These are phyloP conservation scores for Enteromius fasciolatus DNA, from an alignment of 2,797 vertebrate genomes.

Conservation along the genomic window DNA sequence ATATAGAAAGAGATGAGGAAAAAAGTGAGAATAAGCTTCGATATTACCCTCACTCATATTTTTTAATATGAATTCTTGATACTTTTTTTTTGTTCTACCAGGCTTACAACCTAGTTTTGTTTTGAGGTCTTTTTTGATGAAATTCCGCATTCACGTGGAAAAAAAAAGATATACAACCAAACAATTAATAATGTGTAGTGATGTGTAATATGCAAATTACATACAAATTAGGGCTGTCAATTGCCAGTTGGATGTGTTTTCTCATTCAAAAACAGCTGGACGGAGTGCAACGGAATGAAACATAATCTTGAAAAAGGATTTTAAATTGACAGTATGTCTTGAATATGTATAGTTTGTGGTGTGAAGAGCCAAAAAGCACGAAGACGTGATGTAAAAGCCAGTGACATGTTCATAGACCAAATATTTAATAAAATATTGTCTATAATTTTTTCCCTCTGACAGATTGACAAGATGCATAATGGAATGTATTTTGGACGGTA, in stretches of 20 bases:
- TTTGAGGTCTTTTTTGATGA: slow-evolving; percentile 14
- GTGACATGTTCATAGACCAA: slow-evolving; percentile 7
- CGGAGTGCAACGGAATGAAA: slow-evolving; percentile 28
- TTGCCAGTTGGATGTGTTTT: slow-evolving; percentile 30
- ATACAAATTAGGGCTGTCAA: slow-evolving; percentile 38
- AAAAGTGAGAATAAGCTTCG: slow-evolving; percentile 41
- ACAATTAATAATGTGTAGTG: slow-evolving; percentile 31
- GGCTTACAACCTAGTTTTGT: slow-evolving; percentile 29
- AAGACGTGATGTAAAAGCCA: slow-evolving; percentile 18
- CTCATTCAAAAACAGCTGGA: slow-evolving; percentile 34
- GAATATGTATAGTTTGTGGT: neutral
- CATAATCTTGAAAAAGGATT: neutral
- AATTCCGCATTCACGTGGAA: slow-evolving; percentile 10
- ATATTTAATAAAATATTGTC: neutral
- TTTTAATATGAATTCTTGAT: slow-evolving; percentile 39
- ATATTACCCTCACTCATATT: slow-evolving; percentile 50
- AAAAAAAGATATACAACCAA: neutral
- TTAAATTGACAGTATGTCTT: slow-evolving; percentile 12
- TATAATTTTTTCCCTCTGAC: neutral
- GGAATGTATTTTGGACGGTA: neutral
- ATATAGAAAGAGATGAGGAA: slow-evolving; percentile 47
- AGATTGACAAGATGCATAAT: neutral
- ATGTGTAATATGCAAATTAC: slow-evolving; percentile 21
- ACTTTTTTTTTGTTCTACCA: neutral
- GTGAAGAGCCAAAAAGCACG: neutral